Evolutionary conservation across 2,888 invertebrate species (phyloP), one percentile per base, ranked within the genome.

Genomic region (Thalpophila matura): DNA sequence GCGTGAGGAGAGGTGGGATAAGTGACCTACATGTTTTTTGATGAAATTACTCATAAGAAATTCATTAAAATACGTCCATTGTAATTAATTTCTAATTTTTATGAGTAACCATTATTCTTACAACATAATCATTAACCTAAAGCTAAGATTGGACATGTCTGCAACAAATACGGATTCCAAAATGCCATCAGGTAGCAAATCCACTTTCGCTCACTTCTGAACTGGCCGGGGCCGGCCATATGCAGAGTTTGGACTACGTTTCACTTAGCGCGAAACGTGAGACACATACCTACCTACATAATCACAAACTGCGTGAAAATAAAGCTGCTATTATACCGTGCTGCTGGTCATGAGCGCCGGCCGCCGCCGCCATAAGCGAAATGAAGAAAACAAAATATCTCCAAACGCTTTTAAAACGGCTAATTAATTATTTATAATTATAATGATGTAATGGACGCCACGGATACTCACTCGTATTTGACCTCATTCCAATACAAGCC

Each of bases 181-280:
- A 68, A 49, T 67, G 42, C 61, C 42, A 58, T 46, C 66, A 61
- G 75, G 86, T 84, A 74, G 83, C 75, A 77, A 87, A 82, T 87
- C 89, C 83, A 91, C 92, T 92, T 92, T 91, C 92, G 84, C 90
- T 90, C 82, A 87, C 83, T 68, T 83, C 65, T 55, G 77, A 82
- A 61, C 79, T 70, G 80, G 82, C 81, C 84, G 75, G 74, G 53
- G 72, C 73, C 85, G 82, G 83, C 77, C 81, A 78, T 80, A 81
- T 80, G 78, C 74, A 57, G 54, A 64, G 62, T 75, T 83, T 77
- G 70, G 74, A 62, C 76, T 74, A 70, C 73, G 73, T 77, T 77
- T 78, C 67, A 77, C 74, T 74, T 74, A 74, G 60, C 53, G 60
- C 64, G 46, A 69, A 43, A 73, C 77, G 66, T 72, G 69, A 58